Conservation (phyloP, 2,888 invertebrate genomes). For the Ornithoptera alexandrae region DNA sequence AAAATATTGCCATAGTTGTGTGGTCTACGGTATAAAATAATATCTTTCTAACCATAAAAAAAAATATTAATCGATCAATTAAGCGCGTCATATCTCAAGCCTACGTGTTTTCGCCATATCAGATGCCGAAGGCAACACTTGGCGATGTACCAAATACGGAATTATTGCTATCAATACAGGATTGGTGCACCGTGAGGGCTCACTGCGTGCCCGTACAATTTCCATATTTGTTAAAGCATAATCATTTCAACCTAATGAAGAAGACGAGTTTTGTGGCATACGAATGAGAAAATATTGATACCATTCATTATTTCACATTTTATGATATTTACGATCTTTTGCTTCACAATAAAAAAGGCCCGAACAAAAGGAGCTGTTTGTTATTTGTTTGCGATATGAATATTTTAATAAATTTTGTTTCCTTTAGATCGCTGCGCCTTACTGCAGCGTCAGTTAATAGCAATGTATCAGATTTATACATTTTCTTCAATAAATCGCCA, state of each 20-base stretch:
- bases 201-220: slow-evolving; percentile 46
- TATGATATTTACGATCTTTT: slow-evolving; percentile 25
- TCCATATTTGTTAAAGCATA: slow-evolving; percentile 46
- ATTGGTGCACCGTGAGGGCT: slow-evolving; percentile 44
- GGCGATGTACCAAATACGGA: slow-evolving; percentile 49
- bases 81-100: slow-evolving; percentile 33
- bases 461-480: background rate
- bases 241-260: slow-evolving; percentile 36
- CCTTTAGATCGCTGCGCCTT: background rate
- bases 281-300: slow-evolving; percentile 23
- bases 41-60: slow-evolving; percentile 24
- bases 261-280: slow-evolving; percentile 13
- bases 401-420: slow-evolving; percentile 8
- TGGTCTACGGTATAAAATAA: background rate
- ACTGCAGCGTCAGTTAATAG: slow-evolving; percentile 1
- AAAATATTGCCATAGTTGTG: background rate
- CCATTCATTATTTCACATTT: slow-evolving; percentile 28
- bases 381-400: slow-evolving; percentile 13
- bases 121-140: slow-evolving; percentile 44
- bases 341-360: background rate
- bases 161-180: slow-evolving; percentile 57
- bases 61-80: slow-evolving; percentile 36
- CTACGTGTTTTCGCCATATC: slow-evolving; percentile 43
- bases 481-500: background rate
- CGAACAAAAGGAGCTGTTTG: slow-evolving; percentile 14